Evolutionary conservation across 1,140 invertebrate species (phyloP), one percentile per base, ranked within the genome.

Genomic region (Thaumatotibia leucotreta): DNA sequence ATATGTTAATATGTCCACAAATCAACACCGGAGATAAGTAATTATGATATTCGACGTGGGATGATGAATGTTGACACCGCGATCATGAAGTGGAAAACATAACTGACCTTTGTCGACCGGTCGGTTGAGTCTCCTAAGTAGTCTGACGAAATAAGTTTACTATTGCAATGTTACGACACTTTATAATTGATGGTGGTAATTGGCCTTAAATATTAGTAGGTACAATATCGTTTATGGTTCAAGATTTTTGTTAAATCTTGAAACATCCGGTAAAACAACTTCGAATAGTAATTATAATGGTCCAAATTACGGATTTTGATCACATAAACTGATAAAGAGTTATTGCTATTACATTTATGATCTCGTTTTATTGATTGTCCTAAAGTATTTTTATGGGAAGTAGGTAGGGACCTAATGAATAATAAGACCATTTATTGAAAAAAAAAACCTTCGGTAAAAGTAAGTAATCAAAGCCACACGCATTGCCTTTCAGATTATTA

Each of bases 21-120:
- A 11, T 45, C 6, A 45, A 8, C n/a, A 17, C 39, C 39, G 39
- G 39, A 14, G 52, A 58, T 27, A 58, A 10, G 50, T 54, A 54
- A 54, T 58, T 58, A 58, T 17, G 52, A 27, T 58, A 58, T 58
- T 58, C 24, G 20, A 29, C 52, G 52, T 58, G 24, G 52, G 52
- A 58, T 58, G 52, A 58, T 58, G 14, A 58, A 58, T 58, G 52
- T 58, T 58, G 52, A 58, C 52, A 58, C 11, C 24, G 6, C n/a
- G 52, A 29, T 58, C 52, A 58, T 58, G 52, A 58, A 58, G 52
- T 58, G 52, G 52, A 58, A 58, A 58, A 58, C 52, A 58, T 58
- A 31, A 58, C 52, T 58, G 52, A 58, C 52, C 52, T 58, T 58
- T 58, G 52, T 27, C 52, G 52, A 58, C 52, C 52, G 52, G 52